Conservation (phyloP, 2,888 invertebrate species). For the Leptinotarsa juncta region DNA sequence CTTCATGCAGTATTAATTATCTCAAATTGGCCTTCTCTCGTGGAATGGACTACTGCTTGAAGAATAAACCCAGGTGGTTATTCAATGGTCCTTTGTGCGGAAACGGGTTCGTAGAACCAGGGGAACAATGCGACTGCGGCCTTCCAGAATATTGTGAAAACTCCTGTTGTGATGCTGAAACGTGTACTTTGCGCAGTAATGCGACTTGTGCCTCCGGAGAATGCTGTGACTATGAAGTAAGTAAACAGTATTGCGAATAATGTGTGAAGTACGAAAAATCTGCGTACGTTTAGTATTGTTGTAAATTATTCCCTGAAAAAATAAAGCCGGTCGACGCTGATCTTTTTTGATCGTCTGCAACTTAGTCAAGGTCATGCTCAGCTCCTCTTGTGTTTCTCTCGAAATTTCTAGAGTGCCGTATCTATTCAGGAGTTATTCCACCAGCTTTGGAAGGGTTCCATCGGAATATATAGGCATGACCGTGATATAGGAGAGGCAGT, state of each 20-base stretch:
- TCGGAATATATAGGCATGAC: too few species aligned
- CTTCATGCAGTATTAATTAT: conserved; percentile 92
- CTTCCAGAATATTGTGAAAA: conserved; percentile 81
- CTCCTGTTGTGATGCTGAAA: conserved; percentile 85
- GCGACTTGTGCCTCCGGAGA: conserved; percentile 95
- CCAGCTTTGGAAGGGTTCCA: too few species aligned
- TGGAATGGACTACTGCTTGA: conserved; percentile 95
- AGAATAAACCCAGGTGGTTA: conserved; percentile 86
- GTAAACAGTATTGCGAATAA: conserved; percentile 42
- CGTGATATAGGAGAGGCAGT: too few species aligned
- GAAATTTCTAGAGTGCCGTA: too few species aligned
- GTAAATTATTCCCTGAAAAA: too few species aligned
- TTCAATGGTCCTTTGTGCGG: conserved; percentile 92
- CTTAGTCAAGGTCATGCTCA: too few species aligned
- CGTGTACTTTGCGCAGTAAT: conserved; percentile 87
- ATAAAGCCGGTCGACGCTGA: too few species aligned
- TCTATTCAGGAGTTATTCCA: too few species aligned
- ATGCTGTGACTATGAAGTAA: conserved; percentile 88
- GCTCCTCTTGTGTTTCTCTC: too few species aligned
- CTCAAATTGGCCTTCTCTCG: conserved; percentile 91
- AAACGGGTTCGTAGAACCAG: conserved; percentile 95
- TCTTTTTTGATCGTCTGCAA: too few species aligned
- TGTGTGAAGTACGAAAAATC: background rate
- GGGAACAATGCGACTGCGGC: conserved; percentile 97
- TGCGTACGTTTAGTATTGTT: background rate